These are phyloP conservation scores for Helicoverpa zea DNA, from an alignment of 1,140 invertebrate genomes.

Conservation along the genomic window DNA sequence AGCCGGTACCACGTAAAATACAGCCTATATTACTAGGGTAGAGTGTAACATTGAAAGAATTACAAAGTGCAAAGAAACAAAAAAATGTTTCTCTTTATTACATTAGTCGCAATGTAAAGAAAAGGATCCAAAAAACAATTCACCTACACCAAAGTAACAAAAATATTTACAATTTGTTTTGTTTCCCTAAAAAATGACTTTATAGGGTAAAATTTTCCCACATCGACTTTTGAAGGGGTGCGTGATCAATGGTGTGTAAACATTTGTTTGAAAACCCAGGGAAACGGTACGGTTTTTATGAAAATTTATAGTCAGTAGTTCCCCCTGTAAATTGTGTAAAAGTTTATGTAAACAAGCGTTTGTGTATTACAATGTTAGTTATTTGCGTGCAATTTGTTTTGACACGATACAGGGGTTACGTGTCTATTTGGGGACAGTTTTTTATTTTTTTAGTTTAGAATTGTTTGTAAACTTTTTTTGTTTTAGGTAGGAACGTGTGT, in stretches of 20 bases:
- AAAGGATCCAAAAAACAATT: too few species aligned
- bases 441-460: background rate
- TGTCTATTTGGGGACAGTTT: background rate
- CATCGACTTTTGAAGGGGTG: conserved; percentile 51
- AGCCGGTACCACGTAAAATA: too few species aligned
- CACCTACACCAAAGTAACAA: too few species aligned
- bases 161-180: background rate
- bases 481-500: too few species aligned
- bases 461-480: too few species aligned
- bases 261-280: conserved; percentile 57
- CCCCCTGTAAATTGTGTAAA: conserved; percentile 46
- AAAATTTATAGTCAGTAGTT: conserved; percentile 54
- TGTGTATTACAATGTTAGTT: conserved; percentile 46
- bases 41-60: too few species aligned
- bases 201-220: background rate
- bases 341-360: conserved; percentile 47
- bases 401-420: conserved; percentile 14
- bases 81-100: too few species aligned
- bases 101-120: too few species aligned
- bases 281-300: conserved; percentile 57
- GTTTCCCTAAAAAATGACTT: conserved; percentile 8
- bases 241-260: conserved; percentile 63
- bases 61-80: too few species aligned
- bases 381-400: conserved; percentile 35
- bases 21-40: too few species aligned